Conservation (phyloP, 2,113 vertebrate species). For the Corythoichthys haematopterus region DNA sequence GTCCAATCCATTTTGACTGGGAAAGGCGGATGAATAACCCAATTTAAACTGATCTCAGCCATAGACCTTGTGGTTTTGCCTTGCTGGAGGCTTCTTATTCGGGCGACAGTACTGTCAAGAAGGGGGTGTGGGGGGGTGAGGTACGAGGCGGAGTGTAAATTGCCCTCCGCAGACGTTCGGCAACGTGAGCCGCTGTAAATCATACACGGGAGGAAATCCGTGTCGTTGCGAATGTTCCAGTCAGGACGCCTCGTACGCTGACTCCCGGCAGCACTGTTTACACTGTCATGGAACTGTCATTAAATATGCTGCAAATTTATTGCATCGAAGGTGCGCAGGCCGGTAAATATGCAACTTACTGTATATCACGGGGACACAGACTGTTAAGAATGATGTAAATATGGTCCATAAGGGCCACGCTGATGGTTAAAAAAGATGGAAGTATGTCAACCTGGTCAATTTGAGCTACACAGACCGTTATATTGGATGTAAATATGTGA, state of each 20-base stretch:
- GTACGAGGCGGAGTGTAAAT: neutral
- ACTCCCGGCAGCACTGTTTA: neutral
- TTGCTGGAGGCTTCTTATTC: slow-evolving; percentile 31
- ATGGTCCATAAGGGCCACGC: too few species aligned
- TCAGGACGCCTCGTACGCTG: neutral
- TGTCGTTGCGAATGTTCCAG: slow-evolving; percentile 41
- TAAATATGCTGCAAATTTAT: neutral
- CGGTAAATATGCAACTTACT: neutral
- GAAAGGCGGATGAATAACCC: too few species aligned
- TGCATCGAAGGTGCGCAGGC: neutral
- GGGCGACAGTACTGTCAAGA: slow-evolving; percentile 23
- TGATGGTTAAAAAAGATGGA: neutral
- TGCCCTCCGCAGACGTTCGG: slow-evolving; percentile 50
- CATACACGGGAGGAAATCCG: slow-evolving; percentile 46
- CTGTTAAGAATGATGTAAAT: neutral
- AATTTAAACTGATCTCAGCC: slow-evolving; percentile 43
- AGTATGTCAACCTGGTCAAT: neutral
- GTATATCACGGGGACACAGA: too few species aligned
- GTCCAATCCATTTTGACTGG: too few species aligned
- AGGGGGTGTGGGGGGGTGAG: neutral
- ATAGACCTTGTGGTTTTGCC: slow-evolving; percentile 36
- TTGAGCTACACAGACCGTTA: neutral
- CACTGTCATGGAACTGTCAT: neutral
- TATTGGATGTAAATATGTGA: neutral
- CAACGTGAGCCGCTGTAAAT: slow-evolving; percentile 58